Conservation (phyloP, 2,113 vertebrate genomes). For the Pristiophorus japonicus region DNA sequence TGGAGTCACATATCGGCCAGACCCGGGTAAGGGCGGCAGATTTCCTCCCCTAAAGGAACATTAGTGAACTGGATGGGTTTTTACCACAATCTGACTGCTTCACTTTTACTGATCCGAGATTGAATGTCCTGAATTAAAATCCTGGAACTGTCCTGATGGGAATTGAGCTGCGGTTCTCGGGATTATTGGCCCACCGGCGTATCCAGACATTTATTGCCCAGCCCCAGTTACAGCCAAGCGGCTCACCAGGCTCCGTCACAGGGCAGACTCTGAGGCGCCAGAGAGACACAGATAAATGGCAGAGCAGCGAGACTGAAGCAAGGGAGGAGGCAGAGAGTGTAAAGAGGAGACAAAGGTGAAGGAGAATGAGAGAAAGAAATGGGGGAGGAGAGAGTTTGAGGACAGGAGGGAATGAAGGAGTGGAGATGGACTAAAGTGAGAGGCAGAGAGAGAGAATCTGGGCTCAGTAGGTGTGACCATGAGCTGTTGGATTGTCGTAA, state of each 20-base stretch:
- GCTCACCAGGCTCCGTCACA: not conserved
- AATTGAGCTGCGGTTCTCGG: not conserved
- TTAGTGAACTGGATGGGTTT: too few relatives aligned
- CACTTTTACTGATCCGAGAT: not conserved
- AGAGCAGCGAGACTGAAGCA: slow-evolving; percentile 23
- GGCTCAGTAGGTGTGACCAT: too few relatives aligned
- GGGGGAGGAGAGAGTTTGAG: not conserved
- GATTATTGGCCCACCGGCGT: too few relatives aligned
- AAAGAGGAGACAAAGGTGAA: not conserved
- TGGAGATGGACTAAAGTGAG: not conserved
- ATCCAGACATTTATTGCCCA: not conserved
- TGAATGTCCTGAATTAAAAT: too few relatives aligned
- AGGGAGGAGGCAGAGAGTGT: slow-evolving; percentile 39
- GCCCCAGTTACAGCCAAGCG: too few relatives aligned
- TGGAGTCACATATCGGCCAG: not conserved
- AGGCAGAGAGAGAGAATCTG: slow-evolving; percentile 19
- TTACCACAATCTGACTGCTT: too few relatives aligned
- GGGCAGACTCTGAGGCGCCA: not conserved
- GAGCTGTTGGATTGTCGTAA: not conserved
- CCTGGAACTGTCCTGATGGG: not conserved
- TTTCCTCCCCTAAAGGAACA: not conserved
- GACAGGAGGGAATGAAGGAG: not conserved
- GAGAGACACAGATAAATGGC: not conserved
- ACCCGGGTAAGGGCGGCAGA: not conserved
- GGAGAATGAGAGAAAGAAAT: not conserved